phyloP scores from a whole-genome alignment of 2,797 vertebrate species.

The Pempheris klunzingeri region DNA sequence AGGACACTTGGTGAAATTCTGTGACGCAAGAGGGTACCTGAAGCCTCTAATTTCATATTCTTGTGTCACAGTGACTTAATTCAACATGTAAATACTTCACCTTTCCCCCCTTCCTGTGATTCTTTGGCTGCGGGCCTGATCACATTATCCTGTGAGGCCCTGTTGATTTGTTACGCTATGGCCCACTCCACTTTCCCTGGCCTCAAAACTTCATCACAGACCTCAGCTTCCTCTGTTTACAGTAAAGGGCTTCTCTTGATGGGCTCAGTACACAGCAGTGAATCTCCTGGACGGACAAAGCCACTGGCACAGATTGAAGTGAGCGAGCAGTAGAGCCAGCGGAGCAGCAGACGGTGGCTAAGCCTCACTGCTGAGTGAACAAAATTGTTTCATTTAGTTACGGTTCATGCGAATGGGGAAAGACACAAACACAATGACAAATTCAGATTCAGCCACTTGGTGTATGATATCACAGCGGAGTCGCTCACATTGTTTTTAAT shows the following conservation, averaged over 20 bases:
- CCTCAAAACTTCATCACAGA: conserved; percentile 66
- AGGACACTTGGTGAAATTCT: conserved; percentile 13
- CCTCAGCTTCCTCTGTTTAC: conserved; percentile 54
- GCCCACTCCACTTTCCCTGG: conserved; percentile 65
- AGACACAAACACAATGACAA: conserved; percentile 50
- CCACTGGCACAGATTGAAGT: conserved; percentile 63
- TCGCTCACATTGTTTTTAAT: conserved; percentile 36
- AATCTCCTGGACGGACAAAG: conserved; percentile 66
- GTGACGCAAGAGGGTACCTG: neutral
- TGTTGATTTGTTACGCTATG: conserved; percentile 58
- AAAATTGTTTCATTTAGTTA: conserved; percentile 71
- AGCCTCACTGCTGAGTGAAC: conserved; percentile 64
- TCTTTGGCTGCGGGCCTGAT: conserved; percentile 27
- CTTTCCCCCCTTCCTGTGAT: conserved; percentile 13
- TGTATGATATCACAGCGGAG: conserved; percentile 23
- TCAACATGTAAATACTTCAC: conserved; percentile 21
- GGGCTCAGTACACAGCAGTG: conserved; percentile 44
- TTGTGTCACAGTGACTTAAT: conserved; percentile 5
- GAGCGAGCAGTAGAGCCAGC: conserved; percentile 47
- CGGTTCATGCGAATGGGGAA: conserved; percentile 43
- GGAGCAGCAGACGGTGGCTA: conserved; percentile 64
- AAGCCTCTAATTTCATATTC: neutral
- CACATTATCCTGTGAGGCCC: conserved; percentile 24
- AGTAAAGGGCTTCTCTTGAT: conserved; percentile 49
- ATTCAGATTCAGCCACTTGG: conserved; percentile 34